These are phyloP conservation scores for Terebella lapidaria DNA, from an alignment of 2,888 invertebrate species.

Conservation along the genomic window DNA sequence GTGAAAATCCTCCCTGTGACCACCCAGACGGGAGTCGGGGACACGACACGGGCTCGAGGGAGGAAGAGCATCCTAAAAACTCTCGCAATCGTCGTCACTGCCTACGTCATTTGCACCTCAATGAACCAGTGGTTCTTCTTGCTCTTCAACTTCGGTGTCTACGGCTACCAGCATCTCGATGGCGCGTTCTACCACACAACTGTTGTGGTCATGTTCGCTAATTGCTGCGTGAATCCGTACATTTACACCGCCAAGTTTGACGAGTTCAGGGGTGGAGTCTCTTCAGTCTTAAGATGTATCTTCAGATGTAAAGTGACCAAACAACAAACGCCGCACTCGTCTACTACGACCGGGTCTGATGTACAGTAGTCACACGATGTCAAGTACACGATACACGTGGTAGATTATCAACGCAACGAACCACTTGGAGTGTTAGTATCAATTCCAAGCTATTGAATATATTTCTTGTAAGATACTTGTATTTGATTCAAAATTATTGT, in stretches of 20 bases:
- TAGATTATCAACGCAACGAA: too few species aligned
- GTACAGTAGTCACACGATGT: too few species aligned
- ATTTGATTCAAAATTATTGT: too few species aligned
- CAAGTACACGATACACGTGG: too few species aligned
- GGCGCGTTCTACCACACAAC: neutral
- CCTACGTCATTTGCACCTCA: neutral
- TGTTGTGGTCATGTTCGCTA: neutral
- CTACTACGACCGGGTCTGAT: too few species aligned
- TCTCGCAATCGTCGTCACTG: neutral
- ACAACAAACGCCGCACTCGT: too few species aligned
- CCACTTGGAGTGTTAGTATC: too few species aligned
- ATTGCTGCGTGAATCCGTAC: slow-evolving; percentile 8
- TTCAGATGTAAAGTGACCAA: too few species aligned
- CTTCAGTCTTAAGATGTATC: too few species aligned
- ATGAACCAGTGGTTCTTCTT: neutral
- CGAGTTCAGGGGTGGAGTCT: neutral
- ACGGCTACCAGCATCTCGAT: too few species aligned
- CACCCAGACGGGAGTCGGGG: neutral
- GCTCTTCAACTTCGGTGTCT: neutral
- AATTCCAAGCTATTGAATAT: too few species aligned
- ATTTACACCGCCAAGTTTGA: slow-evolving; percentile 4
- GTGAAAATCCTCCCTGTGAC: slow-evolving; percentile 1
- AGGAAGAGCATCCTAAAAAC: slow-evolving; percentile 1
- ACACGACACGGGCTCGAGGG: neutral
- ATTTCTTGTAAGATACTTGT: too few species aligned